phyloP scores from a whole-genome alignment of 2,113 vertebrate species.

The Peromyscus californicus region DNA sequence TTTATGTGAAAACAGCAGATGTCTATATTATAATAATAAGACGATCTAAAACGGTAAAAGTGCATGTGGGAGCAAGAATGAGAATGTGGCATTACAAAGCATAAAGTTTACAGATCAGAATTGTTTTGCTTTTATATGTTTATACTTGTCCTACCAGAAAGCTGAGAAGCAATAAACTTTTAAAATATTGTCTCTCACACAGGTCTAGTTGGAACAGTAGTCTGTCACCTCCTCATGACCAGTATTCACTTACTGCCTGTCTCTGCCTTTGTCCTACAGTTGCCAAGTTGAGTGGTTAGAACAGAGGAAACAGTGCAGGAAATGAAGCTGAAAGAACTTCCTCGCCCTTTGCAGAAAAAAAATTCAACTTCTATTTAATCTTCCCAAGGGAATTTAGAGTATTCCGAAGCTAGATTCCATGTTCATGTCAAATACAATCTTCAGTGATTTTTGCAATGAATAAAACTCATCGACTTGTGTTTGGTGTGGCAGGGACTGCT shows the following conservation, averaged over 20 bases:
- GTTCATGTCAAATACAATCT: neutral
- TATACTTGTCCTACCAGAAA: neutral
- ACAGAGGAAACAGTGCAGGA: neutral
- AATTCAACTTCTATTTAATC: neutral
- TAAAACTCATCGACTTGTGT: slow-evolving; percentile 6
- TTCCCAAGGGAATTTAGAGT: neutral
- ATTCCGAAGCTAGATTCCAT: slow-evolving; percentile 35
- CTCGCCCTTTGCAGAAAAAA: neutral
- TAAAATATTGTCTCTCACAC: neutral
- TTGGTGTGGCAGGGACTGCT: neutral
- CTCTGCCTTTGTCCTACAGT: neutral
- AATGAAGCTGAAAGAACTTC: neutral
- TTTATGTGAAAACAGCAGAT: neutral
- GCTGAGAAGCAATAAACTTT: neutral
- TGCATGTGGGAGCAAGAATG: neutral
- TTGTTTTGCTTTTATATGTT: neutral
- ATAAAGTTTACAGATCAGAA: slow-evolving; percentile 31
- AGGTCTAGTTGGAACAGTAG: neutral
- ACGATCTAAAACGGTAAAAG: neutral
- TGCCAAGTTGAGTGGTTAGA: neutral
- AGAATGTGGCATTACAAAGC: neutral
- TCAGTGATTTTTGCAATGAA: slow-evolving; percentile 21
- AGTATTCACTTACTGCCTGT: neutral
- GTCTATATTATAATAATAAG: neutral
- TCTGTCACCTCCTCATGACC: neutral